Percentiles rank a stretch among this genome's conserved stretches.
phyloP scores from a whole-genome alignment of 2,113 vertebrate species.

The Periophthalmodon schlosseri region DNA sequence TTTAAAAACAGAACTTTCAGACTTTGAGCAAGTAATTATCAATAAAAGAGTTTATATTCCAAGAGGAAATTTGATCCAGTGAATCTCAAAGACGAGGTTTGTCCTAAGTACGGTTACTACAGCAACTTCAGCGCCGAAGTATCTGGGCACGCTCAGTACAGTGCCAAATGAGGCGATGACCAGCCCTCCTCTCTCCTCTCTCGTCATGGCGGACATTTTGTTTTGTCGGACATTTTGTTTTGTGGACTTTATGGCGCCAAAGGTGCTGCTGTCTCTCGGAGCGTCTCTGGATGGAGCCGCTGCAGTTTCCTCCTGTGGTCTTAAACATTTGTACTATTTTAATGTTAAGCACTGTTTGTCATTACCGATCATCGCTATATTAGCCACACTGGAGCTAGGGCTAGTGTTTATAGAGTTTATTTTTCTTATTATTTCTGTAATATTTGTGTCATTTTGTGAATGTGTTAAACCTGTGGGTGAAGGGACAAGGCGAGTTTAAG shows the following conservation, averaged over 20 bases:
- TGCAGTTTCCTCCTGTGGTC: constrained; percentile 72
- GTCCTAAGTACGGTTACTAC: no score
- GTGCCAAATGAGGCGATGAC: background rate
- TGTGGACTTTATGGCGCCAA: constrained; percentile 8
- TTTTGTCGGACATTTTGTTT: constrained; percentile 14
- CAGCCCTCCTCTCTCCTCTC: background rate
- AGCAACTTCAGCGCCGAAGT: no score
- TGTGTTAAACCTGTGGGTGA: constrained; percentile 3
- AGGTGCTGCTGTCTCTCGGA: constrained; percentile 30
- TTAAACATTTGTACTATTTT: constrained; percentile 35
- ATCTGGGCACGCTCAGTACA: no score
- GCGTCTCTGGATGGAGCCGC: constrained; percentile 12
- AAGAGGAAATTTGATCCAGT: no score
- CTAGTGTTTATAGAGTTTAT: constrained; percentile 53
- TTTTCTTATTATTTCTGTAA: constrained; percentile 29
- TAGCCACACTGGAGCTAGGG: constrained; percentile 87
- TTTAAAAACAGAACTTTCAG: no score
- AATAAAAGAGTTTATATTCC: no score
- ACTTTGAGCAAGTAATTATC: no score
- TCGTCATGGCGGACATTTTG: constrained; percentile 4
- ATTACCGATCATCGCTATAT: constrained; percentile 66
- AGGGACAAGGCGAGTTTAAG: background rate
- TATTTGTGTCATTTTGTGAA: background rate
- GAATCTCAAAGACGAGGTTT: no score
- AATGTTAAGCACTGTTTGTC: constrained; percentile 81